Percentiles rank a stretch among this genome's conserved stretches.
Conservation (phyloP, 2,113 vertebrate species). For the Anoura caudifer region DNA sequence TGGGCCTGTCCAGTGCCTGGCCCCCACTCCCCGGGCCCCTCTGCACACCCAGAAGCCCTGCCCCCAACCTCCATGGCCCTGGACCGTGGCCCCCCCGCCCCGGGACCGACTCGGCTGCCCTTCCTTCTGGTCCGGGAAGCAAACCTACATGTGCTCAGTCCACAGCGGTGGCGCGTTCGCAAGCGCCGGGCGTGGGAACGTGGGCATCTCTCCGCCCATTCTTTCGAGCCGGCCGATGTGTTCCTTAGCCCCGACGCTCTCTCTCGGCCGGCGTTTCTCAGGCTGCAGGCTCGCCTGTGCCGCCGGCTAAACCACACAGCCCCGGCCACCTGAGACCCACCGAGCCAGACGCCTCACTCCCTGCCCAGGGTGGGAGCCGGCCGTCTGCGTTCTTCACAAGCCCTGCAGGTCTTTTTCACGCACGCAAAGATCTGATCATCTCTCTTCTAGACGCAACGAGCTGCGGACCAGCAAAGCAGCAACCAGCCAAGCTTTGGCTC, state of each 20-base stretch:
- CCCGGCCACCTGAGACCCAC: neutral
- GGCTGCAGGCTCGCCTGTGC: fast-evolving
- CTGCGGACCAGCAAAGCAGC: fast-evolving
- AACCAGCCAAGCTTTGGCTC: fast-evolving
- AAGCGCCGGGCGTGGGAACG: fast-evolving
- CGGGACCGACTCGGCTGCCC: neutral
- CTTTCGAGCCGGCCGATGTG: fast-evolving
- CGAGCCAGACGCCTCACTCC: fast-evolving
- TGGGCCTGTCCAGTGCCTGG: too few relatives aligned
- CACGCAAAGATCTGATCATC: neutral
- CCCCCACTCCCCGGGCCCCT: neutral
- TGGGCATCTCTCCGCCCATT: neutral
- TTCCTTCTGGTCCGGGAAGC: neutral
- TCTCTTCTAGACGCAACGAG: neutral
- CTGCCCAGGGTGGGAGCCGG: neutral
- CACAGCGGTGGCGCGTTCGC: fast-evolving
- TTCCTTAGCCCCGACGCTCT: neutral
- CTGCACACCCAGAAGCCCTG: neutral
- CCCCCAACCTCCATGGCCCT: fast-evolving
- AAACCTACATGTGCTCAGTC: neutral
- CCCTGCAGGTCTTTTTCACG: neutral
- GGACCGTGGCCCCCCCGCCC: neutral
- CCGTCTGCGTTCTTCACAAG: neutral
- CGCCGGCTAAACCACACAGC: too few relatives aligned
- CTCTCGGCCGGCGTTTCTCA: fast-evolving